Base-by-base conservation (phyloP, 2,888 invertebrate species). In the Yponomeuta malinellus region DNA sequence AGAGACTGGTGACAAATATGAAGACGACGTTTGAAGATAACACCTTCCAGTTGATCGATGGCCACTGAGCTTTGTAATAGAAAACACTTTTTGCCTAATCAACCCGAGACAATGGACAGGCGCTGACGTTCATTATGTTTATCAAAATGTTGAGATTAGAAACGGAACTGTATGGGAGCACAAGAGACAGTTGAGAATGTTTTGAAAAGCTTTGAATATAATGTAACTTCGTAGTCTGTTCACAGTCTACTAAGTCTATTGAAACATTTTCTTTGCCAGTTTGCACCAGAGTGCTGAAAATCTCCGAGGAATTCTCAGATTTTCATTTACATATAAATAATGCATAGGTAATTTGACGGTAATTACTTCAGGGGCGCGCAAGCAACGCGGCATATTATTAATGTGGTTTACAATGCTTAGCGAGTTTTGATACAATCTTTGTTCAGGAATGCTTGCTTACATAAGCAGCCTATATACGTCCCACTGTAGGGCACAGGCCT, bases 261-360 rank as follows among this genome's bases (percentile, higher is more conserved):
- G 48, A 33, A 59, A 52, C 69, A 37, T 63, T 59, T 37, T 33
- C 37, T 63, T 63, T n/a, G 69, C 52, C 52, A 52, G 5, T 10
- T 37, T 29, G 59, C 63, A 15, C 15, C 12, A n/a, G n/a, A 37
- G 9, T 37, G n/a, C 33, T n/a, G 48, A 63, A 67, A 73, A 73
- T 72, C 72, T 72, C 71, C 64, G 66, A 70, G 78, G 79, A 77
- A 78, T 79, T 77, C 79, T 79, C 79, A 77, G 77, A 79, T 79
- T 83, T 83, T 79, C 78, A 86, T 87, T 86, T 81, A 79, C 86
- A 86, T 84, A 83, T 82, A 84, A 84, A 86, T 87, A 86, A 87
- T 83, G 81, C 81, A 83, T 85, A 78, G 79, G 77, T 83, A 82
- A 87, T 87, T 83, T 77, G 79, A 78, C 76, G 78, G 77, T 82